phyloP scores from a whole-genome alignment of 1,140 invertebrate species.

The Metaphire vulgaris region DNA sequence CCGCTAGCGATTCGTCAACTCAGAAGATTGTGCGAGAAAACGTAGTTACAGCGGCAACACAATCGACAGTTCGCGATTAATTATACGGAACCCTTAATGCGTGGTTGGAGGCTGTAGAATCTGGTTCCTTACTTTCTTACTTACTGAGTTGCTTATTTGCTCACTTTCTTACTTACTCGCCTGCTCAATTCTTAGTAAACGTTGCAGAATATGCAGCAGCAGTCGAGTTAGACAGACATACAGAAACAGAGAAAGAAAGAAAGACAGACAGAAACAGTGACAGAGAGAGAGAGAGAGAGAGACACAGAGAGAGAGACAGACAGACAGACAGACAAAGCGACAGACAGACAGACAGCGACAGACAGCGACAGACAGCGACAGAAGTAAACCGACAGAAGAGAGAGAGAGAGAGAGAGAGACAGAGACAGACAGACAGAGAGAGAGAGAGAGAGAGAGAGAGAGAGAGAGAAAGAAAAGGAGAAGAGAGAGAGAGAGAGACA shows the following conservation, averaged over 20 bases:
- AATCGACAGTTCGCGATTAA: too few relatives aligned
- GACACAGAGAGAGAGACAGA: not conserved
- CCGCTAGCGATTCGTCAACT: too few relatives aligned
- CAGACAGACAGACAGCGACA: not conserved
- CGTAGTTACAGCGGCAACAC: too few relatives aligned
- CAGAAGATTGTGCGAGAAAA: too few relatives aligned
- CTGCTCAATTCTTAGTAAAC: too few relatives aligned
- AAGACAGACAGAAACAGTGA: not conserved
- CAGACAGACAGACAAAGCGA: not conserved
- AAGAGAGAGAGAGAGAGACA: conserved; percentile 15
- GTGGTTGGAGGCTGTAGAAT: too few relatives aligned
- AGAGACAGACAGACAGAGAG: not conserved
- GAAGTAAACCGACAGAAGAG: not conserved
- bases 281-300: not conserved
- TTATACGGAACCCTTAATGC: too few relatives aligned
- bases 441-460: not conserved
- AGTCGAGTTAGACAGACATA: not conserved
- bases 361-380: not conserved
- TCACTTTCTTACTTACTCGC: too few relatives aligned
- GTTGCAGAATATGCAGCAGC: too few relatives aligned
- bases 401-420: not conserved
- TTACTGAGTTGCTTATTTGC: too few relatives aligned
- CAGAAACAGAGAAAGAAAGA: not conserved
- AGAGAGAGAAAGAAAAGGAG: conserved; percentile 1
- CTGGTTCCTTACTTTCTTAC: too few relatives aligned